Evolutionary conservation across 1,140 invertebrate species (phyloP).

Genomic region (Drosophila jambulina): DNA sequence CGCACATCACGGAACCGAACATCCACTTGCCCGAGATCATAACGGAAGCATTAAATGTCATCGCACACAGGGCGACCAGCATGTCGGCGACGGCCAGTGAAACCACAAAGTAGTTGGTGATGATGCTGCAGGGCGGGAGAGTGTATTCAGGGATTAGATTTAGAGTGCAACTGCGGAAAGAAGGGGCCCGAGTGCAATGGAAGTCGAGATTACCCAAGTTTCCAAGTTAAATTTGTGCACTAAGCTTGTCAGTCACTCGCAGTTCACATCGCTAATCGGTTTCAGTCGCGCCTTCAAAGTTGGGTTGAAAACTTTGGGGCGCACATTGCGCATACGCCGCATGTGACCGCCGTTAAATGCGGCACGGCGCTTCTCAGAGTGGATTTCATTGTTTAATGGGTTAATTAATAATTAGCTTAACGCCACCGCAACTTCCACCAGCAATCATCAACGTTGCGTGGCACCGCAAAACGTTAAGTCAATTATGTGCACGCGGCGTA

Average conservation of each 20-base stretch:
- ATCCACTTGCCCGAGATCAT: slow-evolving; percentile 93
- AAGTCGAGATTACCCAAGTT: slow-evolving; percentile 23
- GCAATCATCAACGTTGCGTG: slow-evolving; percentile 50
- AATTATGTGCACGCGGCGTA: slow-evolving; percentile 71
- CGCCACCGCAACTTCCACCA: slow-evolving; percentile 45
- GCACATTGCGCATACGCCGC: slow-evolving; percentile 57
- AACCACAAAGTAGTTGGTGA: slow-evolving; percentile 98
- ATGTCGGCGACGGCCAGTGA: slow-evolving; percentile 95
- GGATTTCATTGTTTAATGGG: slow-evolving; percentile 69
- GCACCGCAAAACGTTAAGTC: slow-evolving; percentile 55
- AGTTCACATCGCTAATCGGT: slow-evolving; percentile 24
- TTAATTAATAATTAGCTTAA: slow-evolving; percentile 79
- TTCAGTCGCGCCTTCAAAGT: slow-evolving; percentile 4
- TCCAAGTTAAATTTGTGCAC: slow-evolving; percentile 41
- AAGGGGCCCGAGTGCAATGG: slow-evolving; percentile 6
- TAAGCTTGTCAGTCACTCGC: slow-evolving; percentile 29
- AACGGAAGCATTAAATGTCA: slow-evolving; percentile 97
- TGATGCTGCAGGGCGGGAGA: slow-evolving; percentile 86
- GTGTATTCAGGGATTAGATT: not conserved
- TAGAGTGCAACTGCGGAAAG: not conserved
- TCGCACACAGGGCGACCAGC: slow-evolving; percentile 95
- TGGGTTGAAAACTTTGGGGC: slow-evolving; percentile 23
- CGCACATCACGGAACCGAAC: slow-evolving; percentile 96
- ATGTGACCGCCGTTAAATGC: slow-evolving; percentile 47
- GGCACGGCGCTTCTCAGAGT: slow-evolving; percentile 42